Percentiles rank a stretch among this genome's conserved stretches.
Evolutionary conservation across 2,113 vertebrate species (phyloP).

Genomic region (Heterotilapia buettikoferi): DNA sequence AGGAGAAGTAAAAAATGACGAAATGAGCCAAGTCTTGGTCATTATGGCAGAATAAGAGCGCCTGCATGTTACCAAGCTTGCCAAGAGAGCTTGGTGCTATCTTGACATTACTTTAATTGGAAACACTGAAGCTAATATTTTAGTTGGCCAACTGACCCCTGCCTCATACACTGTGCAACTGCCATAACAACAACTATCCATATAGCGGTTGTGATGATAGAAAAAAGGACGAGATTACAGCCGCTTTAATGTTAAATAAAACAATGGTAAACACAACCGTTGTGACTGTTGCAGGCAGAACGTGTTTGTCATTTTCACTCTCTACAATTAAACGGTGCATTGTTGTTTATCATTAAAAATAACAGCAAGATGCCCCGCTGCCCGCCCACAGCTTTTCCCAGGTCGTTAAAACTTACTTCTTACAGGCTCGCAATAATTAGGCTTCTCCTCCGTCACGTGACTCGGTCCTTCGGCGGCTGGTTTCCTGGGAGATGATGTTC

Average conservation of each 20-base stretch:
- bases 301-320: background rate
- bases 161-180: background rate
- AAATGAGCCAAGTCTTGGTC: slow-evolving; percentile 8
- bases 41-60: background rate
- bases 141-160: background rate
- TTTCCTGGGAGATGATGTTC: slow-evolving; percentile 63
- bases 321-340: slow-evolving; percentile 7
- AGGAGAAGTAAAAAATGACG: background rate
- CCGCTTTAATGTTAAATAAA: background rate
- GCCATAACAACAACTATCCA: background rate
- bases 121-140: slow-evolving; percentile 33
- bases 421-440: slow-evolving; percentile 74
- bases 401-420: slow-evolving; percentile 81
- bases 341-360: slow-evolving; percentile 37
- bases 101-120: slow-evolving; percentile 18
- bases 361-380: slow-evolving; percentile 14
- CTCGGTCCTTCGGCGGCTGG: slow-evolving; percentile 65
- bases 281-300: background rate
- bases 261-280: background rate
- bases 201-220: background rate
- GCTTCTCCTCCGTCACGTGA: slow-evolving; percentile 67
- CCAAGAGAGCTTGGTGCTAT: background rate
- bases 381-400: slow-evolving; percentile 20
- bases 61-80: background rate
- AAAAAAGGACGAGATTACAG: background rate